Evolutionary conservation across 2,888 invertebrate genomes (phyloP).

Genomic region (Drosophila prolongata): DNA sequence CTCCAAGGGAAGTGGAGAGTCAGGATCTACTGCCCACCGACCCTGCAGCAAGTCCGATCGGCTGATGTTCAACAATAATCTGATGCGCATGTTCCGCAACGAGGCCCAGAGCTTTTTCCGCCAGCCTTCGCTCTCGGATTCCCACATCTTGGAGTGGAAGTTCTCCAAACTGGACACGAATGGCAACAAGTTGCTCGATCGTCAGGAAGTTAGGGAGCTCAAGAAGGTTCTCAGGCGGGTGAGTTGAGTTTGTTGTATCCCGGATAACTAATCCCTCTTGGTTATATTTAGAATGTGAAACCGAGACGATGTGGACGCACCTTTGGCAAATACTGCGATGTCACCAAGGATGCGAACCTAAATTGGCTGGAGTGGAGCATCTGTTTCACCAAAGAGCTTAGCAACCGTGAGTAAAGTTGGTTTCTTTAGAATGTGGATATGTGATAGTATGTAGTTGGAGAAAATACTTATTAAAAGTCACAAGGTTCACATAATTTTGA

Average conservation of each 20-base stretch:
- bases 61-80: constrained; percentile 91
- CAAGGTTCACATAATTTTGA: too few species aligned
- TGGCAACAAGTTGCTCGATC: constrained; percentile 90
- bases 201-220: constrained; percentile 92
- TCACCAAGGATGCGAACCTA: constrained; percentile 91
- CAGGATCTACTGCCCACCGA: constrained; percentile 74
- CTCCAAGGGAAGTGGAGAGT: constrained; percentile 50
- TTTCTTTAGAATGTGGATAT: too few species aligned
- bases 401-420: constrained; percentile 89
- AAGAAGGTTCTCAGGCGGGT: constrained; percentile 93
- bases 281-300: constrained; percentile 88
- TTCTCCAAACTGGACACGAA: constrained; percentile 93
- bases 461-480: too few species aligned
- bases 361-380: constrained; percentile 93
- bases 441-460: too few species aligned
- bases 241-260: constrained; percentile 44
- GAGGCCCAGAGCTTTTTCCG: constrained; percentile 87
- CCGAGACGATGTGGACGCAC: constrained; percentile 95
- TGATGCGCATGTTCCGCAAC: constrained; percentile 93
- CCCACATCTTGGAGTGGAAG: constrained; percentile 93
- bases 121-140: constrained; percentile 38
- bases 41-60: constrained; percentile 91
- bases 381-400: constrained; percentile 92
- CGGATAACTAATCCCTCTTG: neutral
- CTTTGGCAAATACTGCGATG: constrained; percentile 95